A percentile compares a stretch with the other conserved stretches of the same genome.
Evolutionary conservation across 2,888 invertebrate genomes (phyloP).

Genomic region (Drosophila gaucha): DNA sequence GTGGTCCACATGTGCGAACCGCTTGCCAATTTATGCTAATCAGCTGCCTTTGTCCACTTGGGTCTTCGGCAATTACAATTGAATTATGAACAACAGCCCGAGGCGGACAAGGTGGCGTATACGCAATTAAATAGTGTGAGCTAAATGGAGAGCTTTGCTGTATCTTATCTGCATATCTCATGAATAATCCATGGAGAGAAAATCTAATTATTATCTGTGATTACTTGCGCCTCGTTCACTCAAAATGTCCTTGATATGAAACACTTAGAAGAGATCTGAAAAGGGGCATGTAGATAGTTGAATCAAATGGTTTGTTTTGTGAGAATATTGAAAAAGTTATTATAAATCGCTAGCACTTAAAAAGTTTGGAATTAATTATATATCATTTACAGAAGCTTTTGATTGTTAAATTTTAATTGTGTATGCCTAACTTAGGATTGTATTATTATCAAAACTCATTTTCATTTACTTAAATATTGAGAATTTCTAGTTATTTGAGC

Average conservation of each 20-base stretch:
- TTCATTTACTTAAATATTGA: too few species aligned
- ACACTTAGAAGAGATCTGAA: not conserved
- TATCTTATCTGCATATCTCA: constrained; percentile 32
- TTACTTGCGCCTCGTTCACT: constrained; percentile 56
- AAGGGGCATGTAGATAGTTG: not conserved
- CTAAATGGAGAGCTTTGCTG: too few species aligned
- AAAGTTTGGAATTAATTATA: not conserved
- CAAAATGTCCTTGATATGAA: constrained; percentile 15
- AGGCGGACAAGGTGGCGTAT: constrained; percentile 48
- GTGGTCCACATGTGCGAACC: constrained; percentile 54
- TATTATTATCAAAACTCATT: too few species aligned
- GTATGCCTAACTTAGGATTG: too few species aligned
- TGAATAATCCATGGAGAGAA: constrained; percentile 59
- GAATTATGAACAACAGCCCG: constrained; percentile 30
- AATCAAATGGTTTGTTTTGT: not conserved
- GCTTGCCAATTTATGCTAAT: constrained; percentile 65
- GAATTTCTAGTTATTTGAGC: too few species aligned
- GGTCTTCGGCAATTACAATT: constrained; percentile 45
- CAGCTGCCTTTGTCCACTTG: constrained; percentile 42
- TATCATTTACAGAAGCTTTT: not conserved
- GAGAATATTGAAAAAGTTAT: not conserved
- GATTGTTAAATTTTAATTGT: too few species aligned
- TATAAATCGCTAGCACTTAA: not conserved
- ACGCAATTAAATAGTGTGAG: constrained; percentile 45
- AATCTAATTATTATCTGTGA: constrained; percentile 54